phyloP scores from a whole-genome alignment of 2,888 invertebrate genomes.

The Luffia ferchaultella region DNA sequence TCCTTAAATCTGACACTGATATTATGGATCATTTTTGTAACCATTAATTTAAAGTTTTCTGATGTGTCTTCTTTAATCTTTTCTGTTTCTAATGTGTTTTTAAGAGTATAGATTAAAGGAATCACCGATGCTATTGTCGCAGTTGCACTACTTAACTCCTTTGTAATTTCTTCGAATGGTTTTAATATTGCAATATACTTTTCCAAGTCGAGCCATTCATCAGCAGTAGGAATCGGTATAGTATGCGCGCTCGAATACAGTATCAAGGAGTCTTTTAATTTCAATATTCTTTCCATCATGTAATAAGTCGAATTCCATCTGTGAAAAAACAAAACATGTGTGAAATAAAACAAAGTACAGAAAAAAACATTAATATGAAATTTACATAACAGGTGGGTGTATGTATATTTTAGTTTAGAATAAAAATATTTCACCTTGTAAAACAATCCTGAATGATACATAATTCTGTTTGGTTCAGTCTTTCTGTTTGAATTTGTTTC shows the following conservation, averaged over 20 bases:
- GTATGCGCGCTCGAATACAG: slow-evolving; percentile 11
- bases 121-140: slow-evolving; percentile 4
- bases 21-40: slow-evolving; percentile 10
- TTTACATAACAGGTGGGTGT: no score
- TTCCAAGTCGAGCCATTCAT: slow-evolving; percentile 12
- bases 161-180: slow-evolving; percentile 13
- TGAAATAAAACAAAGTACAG: slow-evolving; percentile 2
- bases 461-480: slow-evolving; percentile 2
- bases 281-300: slow-evolving; percentile 11
- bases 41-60: slow-evolving; percentile 8
- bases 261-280: slow-evolving; percentile 9
- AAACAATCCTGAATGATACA: not conserved
- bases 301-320: slow-evolving; percentile 11
- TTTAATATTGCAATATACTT: slow-evolving; percentile 10
- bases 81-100: slow-evolving; percentile 10
- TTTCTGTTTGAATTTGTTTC: not conserved
- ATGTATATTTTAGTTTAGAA: no score
- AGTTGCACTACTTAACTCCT: slow-evolving; percentile 8
- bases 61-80: slow-evolving; percentile 10
- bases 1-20: slow-evolving; percentile 9
- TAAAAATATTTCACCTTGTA: not conserved
- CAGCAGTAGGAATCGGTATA: slow-evolving; percentile 11
- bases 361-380: no score
- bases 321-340: slow-evolving; percentile 7
- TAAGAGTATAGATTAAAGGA: slow-evolving; percentile 9